Conservation (phyloP, 37 sponge, comb jelly and placozoan genomes). For the Chondrilla cf. caribensis region DNA sequence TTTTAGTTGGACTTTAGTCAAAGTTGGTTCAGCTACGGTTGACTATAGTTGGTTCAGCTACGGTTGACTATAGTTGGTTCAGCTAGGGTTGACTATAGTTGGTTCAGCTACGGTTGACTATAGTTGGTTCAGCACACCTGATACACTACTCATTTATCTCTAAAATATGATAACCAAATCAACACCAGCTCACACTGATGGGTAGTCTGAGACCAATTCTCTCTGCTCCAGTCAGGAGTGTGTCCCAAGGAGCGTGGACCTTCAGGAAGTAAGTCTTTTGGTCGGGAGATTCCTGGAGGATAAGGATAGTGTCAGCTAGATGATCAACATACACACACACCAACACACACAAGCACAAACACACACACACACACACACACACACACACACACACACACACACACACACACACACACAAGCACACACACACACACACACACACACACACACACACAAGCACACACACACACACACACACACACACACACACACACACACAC, state of each 20-base stretch:
- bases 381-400: constrained; percentile 4
- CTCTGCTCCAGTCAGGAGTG: constrained; percentile 71
- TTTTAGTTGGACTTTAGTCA: too few relatives aligned
- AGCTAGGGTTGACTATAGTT: too few relatives aligned
- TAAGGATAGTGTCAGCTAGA: too few relatives aligned
- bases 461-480: neutral
- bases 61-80: too few relatives aligned
- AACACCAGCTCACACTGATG: constrained; percentile 71
- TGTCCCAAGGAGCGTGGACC: constrained; percentile 63
- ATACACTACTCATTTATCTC: too few relatives aligned
- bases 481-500: constrained; percentile 23
- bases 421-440: constrained; percentile 33
- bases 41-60: too few relatives aligned
- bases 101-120: too few relatives aligned
- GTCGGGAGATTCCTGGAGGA: constrained; percentile 86
- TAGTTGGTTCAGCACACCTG: too few relatives aligned
- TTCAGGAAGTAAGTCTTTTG: constrained; percentile 76
- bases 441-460: neutral
- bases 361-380: neutral
- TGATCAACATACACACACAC: too few relatives aligned
- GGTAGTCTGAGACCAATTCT: constrained; percentile 74
- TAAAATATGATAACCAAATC: too few relatives aligned
- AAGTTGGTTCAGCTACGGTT: too few relatives aligned
- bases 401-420: constrained; percentile 43
- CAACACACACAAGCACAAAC: neutral